A percentile compares a stretch with the other conserved stretches of the same genome.
Evolutionary conservation across 2,888 invertebrate species (phyloP).

Genomic region (Trissonchulus latispiculum): DNA sequence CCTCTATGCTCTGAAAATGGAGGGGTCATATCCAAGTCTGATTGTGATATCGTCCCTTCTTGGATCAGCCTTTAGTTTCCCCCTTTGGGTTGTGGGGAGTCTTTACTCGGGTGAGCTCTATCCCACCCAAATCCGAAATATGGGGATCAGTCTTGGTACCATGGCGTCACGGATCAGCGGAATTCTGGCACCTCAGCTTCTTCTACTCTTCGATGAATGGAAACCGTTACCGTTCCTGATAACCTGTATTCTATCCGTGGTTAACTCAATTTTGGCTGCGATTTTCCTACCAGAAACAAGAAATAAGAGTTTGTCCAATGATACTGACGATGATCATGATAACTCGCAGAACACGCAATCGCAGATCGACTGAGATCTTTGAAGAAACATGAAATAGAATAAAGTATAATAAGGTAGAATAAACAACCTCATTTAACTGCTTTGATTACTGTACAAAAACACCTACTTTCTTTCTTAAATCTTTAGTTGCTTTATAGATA

Average conservation of each 20-base stretch:
- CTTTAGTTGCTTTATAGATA: too few species aligned
- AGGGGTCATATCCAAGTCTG: background rate
- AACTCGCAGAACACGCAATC: too few species aligned
- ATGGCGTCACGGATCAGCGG: conserved; percentile 7
- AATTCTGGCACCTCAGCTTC: conserved; percentile 1
- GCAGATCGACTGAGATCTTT: too few species aligned
- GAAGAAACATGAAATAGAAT: too few species aligned
- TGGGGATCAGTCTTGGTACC: conserved; percentile 4
- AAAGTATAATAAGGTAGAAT: too few species aligned
- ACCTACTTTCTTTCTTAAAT: too few species aligned
- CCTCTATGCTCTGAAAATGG: background rate
- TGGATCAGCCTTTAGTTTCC: conserved; percentile 13
- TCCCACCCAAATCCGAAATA: conserved; percentile 16
- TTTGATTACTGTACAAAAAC: too few species aligned
- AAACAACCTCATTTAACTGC: too few species aligned
- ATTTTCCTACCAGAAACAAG: conserved; percentile 1
- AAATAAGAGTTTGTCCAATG: background rate
- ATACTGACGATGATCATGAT: too few species aligned
- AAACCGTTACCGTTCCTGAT: background rate
- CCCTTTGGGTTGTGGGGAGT: conserved; percentile 11
- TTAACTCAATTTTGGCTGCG: background rate
- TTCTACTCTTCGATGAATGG: background rate
- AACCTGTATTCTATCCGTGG: background rate
- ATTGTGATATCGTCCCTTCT: background rate
- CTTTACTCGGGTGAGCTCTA: conserved; percentile 19